Conservation (phyloP, 2,113 vertebrate species). For the Zapus hudsonius region DNA sequence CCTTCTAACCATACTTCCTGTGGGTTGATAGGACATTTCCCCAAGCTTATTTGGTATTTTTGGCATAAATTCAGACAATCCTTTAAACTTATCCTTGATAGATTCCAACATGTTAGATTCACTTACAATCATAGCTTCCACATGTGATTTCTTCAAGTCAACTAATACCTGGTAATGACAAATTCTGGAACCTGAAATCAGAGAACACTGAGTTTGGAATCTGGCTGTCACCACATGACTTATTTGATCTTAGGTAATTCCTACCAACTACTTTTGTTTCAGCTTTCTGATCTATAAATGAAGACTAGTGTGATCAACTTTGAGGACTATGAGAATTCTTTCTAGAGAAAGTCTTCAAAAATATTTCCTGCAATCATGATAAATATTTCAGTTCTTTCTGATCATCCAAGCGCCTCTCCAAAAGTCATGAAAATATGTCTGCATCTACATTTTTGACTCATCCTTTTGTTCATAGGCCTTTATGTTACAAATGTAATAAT, state of each 20-base stretch:
- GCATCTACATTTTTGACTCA: background rate
- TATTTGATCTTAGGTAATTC: constrained; percentile 14
- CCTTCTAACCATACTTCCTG: background rate
- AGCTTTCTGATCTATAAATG: constrained; percentile 29
- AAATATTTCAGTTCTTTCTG: constrained; percentile 21
- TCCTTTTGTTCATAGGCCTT: background rate
- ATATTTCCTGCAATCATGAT: background rate
- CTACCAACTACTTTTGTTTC: background rate
- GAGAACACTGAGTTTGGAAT: background rate
- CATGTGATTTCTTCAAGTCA: background rate
- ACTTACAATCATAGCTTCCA: constrained; percentile 22
- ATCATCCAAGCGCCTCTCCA: background rate
- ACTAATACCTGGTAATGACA: background rate
- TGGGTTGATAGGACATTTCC: background rate
- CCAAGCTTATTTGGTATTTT: constrained; percentile 1
- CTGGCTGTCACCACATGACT: background rate
- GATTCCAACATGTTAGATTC: constrained; percentile 16
- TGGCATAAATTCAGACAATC: background rate
- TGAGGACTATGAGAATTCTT: background rate
- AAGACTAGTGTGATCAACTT: background rate
- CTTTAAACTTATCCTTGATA: constrained; percentile 4
- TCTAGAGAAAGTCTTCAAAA: constrained; percentile 19
- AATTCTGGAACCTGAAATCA: background rate
- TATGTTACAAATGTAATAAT: constrained; percentile 11
- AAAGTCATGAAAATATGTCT: constrained; percentile 25